Conservation (phyloP, 2,888 invertebrate genomes). For the Eilema caniola region DNA sequence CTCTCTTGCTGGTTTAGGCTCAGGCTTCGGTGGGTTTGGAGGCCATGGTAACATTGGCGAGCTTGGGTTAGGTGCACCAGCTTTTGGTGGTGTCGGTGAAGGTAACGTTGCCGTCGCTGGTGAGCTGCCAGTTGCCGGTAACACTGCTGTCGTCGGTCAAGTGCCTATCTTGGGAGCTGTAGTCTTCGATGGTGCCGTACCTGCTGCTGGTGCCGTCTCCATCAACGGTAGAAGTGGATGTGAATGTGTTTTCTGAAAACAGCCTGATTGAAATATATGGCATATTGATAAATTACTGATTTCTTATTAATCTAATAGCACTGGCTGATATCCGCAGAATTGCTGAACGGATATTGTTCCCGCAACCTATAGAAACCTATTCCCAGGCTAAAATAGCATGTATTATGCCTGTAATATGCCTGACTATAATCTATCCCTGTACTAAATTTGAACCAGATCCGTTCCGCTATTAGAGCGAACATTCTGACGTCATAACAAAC, state of each 20-base stretch:
- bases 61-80: background rate
- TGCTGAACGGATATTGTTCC: no score
- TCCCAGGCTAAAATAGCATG: no score
- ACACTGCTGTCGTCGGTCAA: slow-evolving; percentile 23
- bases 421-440: no score
- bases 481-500: no score
- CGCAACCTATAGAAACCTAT: no score
- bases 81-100: slow-evolving; percentile 43
- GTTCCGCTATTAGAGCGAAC: no score
- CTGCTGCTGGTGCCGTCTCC: slow-evolving; percentile 26
- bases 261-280: background rate
- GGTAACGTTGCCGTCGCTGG: slow-evolving; percentile 57
- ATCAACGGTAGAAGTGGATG: slow-evolving; percentile 21
- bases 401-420: no score
- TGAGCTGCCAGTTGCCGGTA: slow-evolving; percentile 40
- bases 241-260: slow-evolving; percentile 10
- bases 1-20: background rate
- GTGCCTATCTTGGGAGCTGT: slow-evolving; percentile 60
- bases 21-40: background rate
- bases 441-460: no score
- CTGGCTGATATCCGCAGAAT: no score
- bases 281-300: background rate
- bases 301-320: background rate
- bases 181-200: slow-evolving; percentile 20
- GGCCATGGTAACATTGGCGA: background rate